Conservation (phyloP, 2,797 vertebrate genomes). For the Valencia hispanica region DNA sequence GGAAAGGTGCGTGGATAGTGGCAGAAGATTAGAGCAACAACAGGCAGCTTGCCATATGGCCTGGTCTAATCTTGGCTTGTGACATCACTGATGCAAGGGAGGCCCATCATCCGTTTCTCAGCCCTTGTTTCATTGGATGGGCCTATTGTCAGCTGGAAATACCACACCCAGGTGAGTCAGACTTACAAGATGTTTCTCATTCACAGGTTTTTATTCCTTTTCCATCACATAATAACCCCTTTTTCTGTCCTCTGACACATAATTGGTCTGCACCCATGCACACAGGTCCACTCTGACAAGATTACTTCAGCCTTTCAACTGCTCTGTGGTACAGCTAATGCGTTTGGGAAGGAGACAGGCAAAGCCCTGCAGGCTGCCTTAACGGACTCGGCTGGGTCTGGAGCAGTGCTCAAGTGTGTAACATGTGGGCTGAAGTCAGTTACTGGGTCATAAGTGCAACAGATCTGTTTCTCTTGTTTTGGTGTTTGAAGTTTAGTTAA, state of each 20-base stretch:
- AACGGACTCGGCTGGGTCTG: constrained; percentile 12
- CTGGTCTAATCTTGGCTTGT: constrained; percentile 78
- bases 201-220: not conserved
- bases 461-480: constrained; percentile 1
- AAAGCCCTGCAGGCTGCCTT: not conserved
- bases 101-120: constrained; percentile 58
- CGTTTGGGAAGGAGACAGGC: constrained; percentile 45
- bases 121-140: constrained; percentile 51
- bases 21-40: constrained; percentile 76
- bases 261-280: constrained; percentile 2
- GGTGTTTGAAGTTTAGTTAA: not conserved
- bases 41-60: constrained; percentile 80
- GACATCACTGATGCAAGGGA: constrained; percentile 77
- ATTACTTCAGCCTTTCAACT: constrained; percentile 34
- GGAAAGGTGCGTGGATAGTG: constrained; percentile 47
- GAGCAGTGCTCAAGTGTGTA: constrained; percentile 11
- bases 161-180: constrained; percentile 28
- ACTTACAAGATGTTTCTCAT: constrained; percentile 21
- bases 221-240: not conserved
- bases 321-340: constrained; percentile 30
- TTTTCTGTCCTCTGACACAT: not conserved
- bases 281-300: constrained; percentile 38
- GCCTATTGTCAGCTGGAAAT: constrained; percentile 56
- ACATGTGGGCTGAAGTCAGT: constrained; percentile 17
- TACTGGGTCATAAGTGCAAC: constrained; percentile 12